Evolutionary conservation across 1,140 invertebrate genomes (phyloP).

Genomic region (Watersipora subatra): DNA sequence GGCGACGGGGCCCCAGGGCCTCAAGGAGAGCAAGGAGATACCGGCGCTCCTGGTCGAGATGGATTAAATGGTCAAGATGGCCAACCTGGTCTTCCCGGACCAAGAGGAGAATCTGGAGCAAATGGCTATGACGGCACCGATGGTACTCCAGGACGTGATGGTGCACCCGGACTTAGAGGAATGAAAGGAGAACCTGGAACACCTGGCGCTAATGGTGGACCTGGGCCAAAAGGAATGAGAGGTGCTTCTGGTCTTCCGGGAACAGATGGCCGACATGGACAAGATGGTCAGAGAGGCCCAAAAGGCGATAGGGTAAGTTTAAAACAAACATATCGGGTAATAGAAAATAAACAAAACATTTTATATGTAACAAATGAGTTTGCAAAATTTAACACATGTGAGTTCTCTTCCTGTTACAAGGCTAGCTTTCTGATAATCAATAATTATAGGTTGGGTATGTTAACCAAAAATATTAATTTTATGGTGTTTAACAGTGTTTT

Average conservation of each 20-base stretch:
- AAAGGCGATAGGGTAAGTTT: too few species aligned
- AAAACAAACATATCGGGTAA: too few species aligned
- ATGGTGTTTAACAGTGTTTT: too few species aligned
- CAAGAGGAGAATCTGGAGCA: not conserved
- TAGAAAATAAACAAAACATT: too few species aligned
- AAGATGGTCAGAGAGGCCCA: not conserved
- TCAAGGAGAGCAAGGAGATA: conserved; percentile 2
- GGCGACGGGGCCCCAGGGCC: not conserved
- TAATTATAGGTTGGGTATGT: too few species aligned
- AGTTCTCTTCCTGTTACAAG: too few species aligned
- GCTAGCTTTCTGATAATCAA: too few species aligned
- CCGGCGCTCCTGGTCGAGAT: not conserved
- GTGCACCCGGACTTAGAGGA: conserved; percentile 5
- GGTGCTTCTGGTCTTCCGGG: not conserved
- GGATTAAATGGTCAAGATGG: not conserved
- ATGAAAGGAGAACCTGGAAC: too few species aligned
- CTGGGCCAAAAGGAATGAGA: not conserved
- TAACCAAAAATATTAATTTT: too few species aligned
- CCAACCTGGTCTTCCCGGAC: not conserved
- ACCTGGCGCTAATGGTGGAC: conserved; percentile 6
- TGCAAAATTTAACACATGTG: too few species aligned
- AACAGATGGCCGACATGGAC: conserved; percentile 4
- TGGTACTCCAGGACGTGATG: conserved; percentile 3
- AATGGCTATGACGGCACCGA: conserved; percentile 1
- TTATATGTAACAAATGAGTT: too few species aligned